Base-by-base conservation (phyloP, 2,888 invertebrate species). In the Merodon equestris region DNA sequence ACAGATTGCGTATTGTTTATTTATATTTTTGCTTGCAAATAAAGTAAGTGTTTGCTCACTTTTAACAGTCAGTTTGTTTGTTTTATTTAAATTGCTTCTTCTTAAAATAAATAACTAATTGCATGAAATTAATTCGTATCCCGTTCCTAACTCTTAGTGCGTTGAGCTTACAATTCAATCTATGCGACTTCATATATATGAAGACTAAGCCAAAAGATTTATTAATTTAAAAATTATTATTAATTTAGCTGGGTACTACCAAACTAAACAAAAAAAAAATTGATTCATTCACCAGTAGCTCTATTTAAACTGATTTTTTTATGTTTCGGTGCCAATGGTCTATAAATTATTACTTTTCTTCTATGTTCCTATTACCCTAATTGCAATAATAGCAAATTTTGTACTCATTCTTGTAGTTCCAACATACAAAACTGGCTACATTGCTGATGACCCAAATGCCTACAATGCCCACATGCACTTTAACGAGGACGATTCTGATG, bases 341-440 rank as follows among this genome's bases (percentile, higher is more conserved):
- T n/a, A n/a, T n/a, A n/a, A n/a, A n/a, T n/a, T n/a, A n/a, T n/a
- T n/a, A n/a, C n/a, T n/a, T n/a, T n/a, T n/a, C n/a, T n/a, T n/a
- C n/a, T n/a, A n/a, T n/a, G n/a, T n/a, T n/a, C n/a, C n/a, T n/a
- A n/a, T n/a, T n/a, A n/a, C n/a, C n/a, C n/a, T n/a, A n/a, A n/a
- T n/a, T n/a, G n/a, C n/a, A n/a, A n/a, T n/a, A n/a, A n/a, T n/a
- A n/a, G n/a, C n/a, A 18, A 38, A 54, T 27, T 2, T 60, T 13
- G 18, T 10, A 0, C n/a, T 13, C 44, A 13, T 50, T 27, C 51
- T 38, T 17, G 17, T 42, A 87, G 87, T 85, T 84, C 84, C 84
- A 68, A 84, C 83, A 17, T 86, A 75, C 75, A 83, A 84, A 58
- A 81, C 83, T 18, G 84, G 83, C 34, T 85, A 82, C 63, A 84